These are phyloP conservation scores for Crenuchus spilurus DNA, from an alignment of 2,797 vertebrate species.

Conservation along the genomic window DNA sequence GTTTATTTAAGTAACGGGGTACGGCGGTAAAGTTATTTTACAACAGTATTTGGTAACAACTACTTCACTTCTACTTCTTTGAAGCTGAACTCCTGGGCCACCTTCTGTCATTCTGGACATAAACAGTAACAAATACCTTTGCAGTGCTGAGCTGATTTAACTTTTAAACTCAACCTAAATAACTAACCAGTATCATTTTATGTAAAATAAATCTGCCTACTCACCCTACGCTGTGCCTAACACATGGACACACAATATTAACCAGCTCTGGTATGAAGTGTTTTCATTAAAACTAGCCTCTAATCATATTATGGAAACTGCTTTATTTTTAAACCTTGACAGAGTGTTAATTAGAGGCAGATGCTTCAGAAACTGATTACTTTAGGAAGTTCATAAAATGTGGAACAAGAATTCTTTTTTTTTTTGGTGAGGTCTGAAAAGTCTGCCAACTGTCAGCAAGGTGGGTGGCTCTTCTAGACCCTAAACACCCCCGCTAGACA, in stretches of 20 bases:
- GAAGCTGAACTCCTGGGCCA: slow-evolving; percentile 62
- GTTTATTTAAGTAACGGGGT: slow-evolving; percentile 81
- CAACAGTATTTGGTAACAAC: slow-evolving; percentile 76
- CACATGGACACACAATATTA: neutral
- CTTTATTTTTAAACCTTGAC: slow-evolving; percentile 49
- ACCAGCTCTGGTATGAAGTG: neutral
- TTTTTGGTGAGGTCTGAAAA: slow-evolving; percentile 59
- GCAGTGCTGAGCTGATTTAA: slow-evolving; percentile 44
- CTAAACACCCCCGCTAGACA: slow-evolving; percentile 76
- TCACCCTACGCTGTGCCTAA: neutral
- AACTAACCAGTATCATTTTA: slow-evolving; percentile 62
- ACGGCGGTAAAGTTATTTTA: slow-evolving; percentile 76
- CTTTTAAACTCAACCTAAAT: slow-evolving; percentile 43
- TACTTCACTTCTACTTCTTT: slow-evolving; percentile 72
- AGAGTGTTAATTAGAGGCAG: slow-evolving; percentile 22
- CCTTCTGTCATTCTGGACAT: slow-evolving; percentile 57
- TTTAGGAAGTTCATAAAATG: slow-evolving; percentile 53
- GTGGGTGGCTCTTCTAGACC: slow-evolving; percentile 80
- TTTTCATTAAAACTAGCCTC: slow-evolving; percentile 21
- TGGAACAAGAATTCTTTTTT: slow-evolving; percentile 45
- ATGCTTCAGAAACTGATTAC: slow-evolving; percentile 53
- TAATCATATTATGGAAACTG: slow-evolving; percentile 60
- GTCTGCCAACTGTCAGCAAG: slow-evolving; percentile 68
- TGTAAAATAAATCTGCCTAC: slow-evolving; percentile 58
- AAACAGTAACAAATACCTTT: slow-evolving; percentile 63